Conservation (phyloP, 2,797 vertebrate genomes). For the Danio albolineatus region DNA sequence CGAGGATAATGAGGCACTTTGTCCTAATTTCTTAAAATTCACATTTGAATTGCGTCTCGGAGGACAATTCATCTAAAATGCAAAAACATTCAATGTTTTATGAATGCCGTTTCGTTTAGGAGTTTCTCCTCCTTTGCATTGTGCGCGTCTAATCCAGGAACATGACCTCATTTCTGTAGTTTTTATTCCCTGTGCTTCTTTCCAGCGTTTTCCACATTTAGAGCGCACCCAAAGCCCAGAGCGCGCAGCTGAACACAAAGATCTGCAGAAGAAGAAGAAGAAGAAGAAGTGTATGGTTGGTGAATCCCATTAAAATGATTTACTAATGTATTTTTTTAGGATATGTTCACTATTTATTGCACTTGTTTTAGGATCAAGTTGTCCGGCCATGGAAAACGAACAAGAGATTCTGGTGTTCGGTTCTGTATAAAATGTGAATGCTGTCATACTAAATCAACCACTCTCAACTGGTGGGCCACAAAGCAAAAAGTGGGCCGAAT, state of each 20-base stretch:
- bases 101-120: constrained; percentile 66
- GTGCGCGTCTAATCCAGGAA: constrained; percentile 71
- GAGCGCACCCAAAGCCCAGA: constrained; percentile 41
- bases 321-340: background rate
- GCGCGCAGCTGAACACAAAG: constrained; percentile 60
- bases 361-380: constrained; percentile 18
- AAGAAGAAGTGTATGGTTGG: no score
- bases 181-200: constrained; percentile 72
- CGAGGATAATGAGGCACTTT: constrained; percentile 66
- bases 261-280: constrained; percentile 3
- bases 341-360: constrained; percentile 4
- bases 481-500: background rate
- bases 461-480: background rate
- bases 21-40: constrained; percentile 75
- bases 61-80: constrained; percentile 62
- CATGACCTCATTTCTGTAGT: constrained; percentile 71
- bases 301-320: constrained; percentile 24
- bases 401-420: constrained; percentile 7
- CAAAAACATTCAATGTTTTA: constrained; percentile 72
- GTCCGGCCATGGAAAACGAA: background rate
- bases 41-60: constrained; percentile 78
- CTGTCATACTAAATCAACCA: constrained; percentile 4
- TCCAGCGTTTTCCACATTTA: constrained; percentile 74
- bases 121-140: constrained; percentile 59
- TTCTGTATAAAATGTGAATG: constrained; percentile 7